Evolutionary conservation across 2,888 invertebrate species (phyloP), one percentile per base, ranked within the genome.

Genomic region (Drosophila neonasuta): DNA sequence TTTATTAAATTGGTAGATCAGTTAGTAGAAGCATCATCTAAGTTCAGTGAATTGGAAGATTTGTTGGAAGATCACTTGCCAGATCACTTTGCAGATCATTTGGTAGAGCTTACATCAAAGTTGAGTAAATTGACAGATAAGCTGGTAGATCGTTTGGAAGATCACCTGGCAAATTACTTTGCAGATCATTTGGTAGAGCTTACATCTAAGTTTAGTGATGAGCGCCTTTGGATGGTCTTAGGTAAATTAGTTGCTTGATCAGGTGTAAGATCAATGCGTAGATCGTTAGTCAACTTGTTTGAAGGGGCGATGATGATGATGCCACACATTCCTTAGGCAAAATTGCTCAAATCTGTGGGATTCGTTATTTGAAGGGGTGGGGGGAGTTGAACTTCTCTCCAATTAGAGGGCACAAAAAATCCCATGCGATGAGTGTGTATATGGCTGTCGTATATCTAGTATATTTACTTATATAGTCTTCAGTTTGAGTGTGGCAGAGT

Each of bases 341-440:
- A 42, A 30, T 24, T 10, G 32, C 34, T 41, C 17, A 74, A 68
- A 58, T 71, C 48, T 36, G 48, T 59, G 59, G 56, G 61, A 74
- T 74, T 73, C 60, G 72, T 57, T 52, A 74, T 72, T 44, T 7
- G 6, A 13, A 9, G 11, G n/a, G 32, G 32, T 1, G 11, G 29
- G 15, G 79, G 79, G 52, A 70, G 20, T 20, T 20, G 20, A 77
- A 75, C 68, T 69, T 71, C 48, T 75, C 60, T 71, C 59, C 61
- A 75, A 74, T 71, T 68, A 59, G 36, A 39, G n/a, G 36, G 36
- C 36, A 39, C 36, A 51, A 10, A 30, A 17, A 44, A 42, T 59
- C 13, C 7, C 10, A 63, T 57, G 10, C 10, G 9, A 34, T 57
- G 39, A 5, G 24, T 6, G 24, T 24, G 48, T 8, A 55, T 45